Base-by-base conservation (phyloP, 2,113 vertebrate genomes). In the Leptosomus discolor region DNA sequence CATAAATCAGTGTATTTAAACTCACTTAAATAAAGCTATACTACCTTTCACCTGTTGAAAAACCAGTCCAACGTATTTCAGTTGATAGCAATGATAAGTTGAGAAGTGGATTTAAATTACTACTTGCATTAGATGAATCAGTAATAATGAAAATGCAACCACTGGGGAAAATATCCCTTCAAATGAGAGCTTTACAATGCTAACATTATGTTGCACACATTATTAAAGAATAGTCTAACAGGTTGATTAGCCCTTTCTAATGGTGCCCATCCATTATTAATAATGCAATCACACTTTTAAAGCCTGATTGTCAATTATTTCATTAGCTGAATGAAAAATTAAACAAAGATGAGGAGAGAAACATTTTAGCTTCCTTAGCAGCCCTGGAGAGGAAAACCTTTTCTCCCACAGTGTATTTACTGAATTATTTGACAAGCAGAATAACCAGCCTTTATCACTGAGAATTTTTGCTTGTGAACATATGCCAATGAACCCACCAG, bases 181-280 rank as follows among this genome's bases (percentile, higher is more conserved):
- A 84, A 86, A 88, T 87, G 51, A 91, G 60, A 63, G 50, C 39
- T 91, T 89, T 82, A 82, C 0, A 22, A 84, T 71, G 39, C 36
- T 89, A 64, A 77, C 73, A 65, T 92, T 94, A 84, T 79, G 77
- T 85, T 92, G 77, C 53, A 87, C 80, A 65, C 27, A 14, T 50
- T 89, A 68, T 94, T 92, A 90, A 92, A 94, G 67, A 91, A 79
- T 16, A 89, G 48, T 45, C 69, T 81, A 94, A 92, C 57, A 92
- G 80, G 83, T 85, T 97, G 80, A 97, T 95, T 94, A 95, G 80
- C 65, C 45, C 45, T 87, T 89, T 94, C 69, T 96, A 89, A 94
- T 73, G 43, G n/a, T 76, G 26, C 41, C 86, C 21, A 79, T 97
- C 74, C 86, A 94, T 96, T 96, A 91, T 94, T 97, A 95, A 96